Evolutionary conservation across 1,140 invertebrate species (phyloP).

Genomic region (Chymomyza costata): DNA sequence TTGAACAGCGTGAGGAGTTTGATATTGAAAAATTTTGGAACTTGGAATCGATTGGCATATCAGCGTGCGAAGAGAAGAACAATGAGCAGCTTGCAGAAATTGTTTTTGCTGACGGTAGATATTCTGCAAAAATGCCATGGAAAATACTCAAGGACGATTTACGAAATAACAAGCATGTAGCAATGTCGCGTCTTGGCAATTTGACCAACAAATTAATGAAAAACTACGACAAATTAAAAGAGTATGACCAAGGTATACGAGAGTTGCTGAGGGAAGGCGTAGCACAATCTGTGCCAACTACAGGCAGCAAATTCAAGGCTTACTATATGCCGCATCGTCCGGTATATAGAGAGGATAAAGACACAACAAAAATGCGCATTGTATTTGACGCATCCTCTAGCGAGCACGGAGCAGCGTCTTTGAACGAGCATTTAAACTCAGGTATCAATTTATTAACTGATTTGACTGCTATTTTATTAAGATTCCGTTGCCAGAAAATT

Average conservation of each 20-base stretch:
- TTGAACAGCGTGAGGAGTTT: too few relatives aligned
- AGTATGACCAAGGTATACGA: background rate
- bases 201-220: too few relatives aligned
- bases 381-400: too few relatives aligned
- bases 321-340: slow-evolving; percentile 6
- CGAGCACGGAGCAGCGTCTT: background rate
- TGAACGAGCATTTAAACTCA: background rate
- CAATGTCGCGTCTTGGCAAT: too few relatives aligned
- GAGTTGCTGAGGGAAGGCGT: background rate
- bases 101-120: slow-evolving; percentile 1
- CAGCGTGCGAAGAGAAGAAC: background rate
- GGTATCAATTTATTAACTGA: slow-evolving; percentile 5
- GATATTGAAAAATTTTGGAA: too few relatives aligned
- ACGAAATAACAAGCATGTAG: too few relatives aligned
- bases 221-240: too few relatives aligned
- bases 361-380: too few relatives aligned
- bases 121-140: slow-evolving; percentile 2
- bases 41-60: too few relatives aligned
- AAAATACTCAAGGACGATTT: too few relatives aligned
- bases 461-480: slow-evolving; percentile 7
- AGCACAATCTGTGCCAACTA: background rate
- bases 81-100: background rate
- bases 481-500: slow-evolving; percentile 7
- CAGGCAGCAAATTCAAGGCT: background rate
- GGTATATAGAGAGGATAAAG: background rate